These are phyloP conservation scores for Anguilla megastoma DNA, from an alignment of 2,797 vertebrate genomes.

Conservation along the genomic window DNA sequence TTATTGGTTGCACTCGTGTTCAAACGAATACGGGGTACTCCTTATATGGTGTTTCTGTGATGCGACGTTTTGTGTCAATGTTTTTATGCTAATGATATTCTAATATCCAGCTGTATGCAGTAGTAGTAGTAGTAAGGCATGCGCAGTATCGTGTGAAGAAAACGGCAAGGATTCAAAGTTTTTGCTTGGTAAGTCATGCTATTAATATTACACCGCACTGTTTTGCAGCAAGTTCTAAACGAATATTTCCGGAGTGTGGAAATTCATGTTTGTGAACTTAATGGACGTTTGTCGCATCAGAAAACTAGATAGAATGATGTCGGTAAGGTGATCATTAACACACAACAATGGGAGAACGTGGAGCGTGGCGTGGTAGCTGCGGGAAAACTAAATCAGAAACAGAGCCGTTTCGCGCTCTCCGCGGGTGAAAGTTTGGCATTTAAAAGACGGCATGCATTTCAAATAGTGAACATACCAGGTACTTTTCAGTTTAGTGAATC, in stretches of 20 bases:
- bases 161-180: slow-evolving; percentile 78
- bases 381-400: slow-evolving; percentile 64
- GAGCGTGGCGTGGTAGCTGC: slow-evolving; percentile 75
- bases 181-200: slow-evolving; percentile 68
- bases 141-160: slow-evolving; percentile 66
- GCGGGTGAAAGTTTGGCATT: slow-evolving; percentile 60
- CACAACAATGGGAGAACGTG: slow-evolving; percentile 72
- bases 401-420: slow-evolving; percentile 68
- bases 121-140: slow-evolving; percentile 75
- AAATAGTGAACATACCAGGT: not conserved
- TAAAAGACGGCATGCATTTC: not conserved
- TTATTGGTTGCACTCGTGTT: slow-evolving; percentile 67
- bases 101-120: slow-evolving; percentile 74
- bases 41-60: slow-evolving; percentile 67
- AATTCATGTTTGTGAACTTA: not conserved
- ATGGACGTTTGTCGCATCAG: not conserved
- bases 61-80: slow-evolving; percentile 58
- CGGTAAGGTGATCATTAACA: slow-evolving; percentile 34
- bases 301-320: slow-evolving; percentile 24
- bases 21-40: slow-evolving; percentile 65
- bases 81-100: slow-evolving; percentile 71
- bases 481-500: not conserved
- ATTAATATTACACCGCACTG: slow-evolving; percentile 33
- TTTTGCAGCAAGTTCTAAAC: not conserved
- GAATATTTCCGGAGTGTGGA: not conserved